These are phyloP conservation scores for Pelmatolapia mariae DNA, from an alignment of 2,113 vertebrate species.

Conservation along the genomic window DNA sequence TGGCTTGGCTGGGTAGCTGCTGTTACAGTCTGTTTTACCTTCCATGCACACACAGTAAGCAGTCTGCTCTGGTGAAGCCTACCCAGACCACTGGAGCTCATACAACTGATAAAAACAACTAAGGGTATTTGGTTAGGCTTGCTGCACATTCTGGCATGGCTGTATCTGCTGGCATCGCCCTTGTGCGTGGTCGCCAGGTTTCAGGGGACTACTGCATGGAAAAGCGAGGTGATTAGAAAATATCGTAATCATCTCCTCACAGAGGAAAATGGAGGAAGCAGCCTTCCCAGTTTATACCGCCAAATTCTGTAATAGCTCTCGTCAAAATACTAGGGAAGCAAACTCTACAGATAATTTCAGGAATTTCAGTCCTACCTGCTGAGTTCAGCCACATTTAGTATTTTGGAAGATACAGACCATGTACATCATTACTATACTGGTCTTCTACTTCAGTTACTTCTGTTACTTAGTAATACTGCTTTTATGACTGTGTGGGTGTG, in stretches of 20 bases:
- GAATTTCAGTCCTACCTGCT: neutral
- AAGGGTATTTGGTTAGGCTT: neutral
- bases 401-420: neutral
- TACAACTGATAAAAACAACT: neutral
- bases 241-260: neutral
- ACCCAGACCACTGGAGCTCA: neutral
- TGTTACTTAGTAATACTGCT: neutral
- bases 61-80: neutral
- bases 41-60: neutral
- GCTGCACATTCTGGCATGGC: neutral
- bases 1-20: neutral
- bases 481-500: neutral
- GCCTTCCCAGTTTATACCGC: neutral
- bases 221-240: neutral
- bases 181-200: neutral
- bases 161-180: neutral
- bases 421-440: neutral
- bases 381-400: neutral
- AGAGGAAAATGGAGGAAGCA: neutral
- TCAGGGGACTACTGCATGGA: neutral
- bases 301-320: neutral
- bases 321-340: neutral
- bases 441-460: neutral
- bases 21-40: neutral
- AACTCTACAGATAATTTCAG: neutral